Percentiles rank a stretch among this genome's conserved stretches.
Evolutionary conservation across 1,140 invertebrate species (phyloP).

Genomic region (Eupeodes corollae): DNA sequence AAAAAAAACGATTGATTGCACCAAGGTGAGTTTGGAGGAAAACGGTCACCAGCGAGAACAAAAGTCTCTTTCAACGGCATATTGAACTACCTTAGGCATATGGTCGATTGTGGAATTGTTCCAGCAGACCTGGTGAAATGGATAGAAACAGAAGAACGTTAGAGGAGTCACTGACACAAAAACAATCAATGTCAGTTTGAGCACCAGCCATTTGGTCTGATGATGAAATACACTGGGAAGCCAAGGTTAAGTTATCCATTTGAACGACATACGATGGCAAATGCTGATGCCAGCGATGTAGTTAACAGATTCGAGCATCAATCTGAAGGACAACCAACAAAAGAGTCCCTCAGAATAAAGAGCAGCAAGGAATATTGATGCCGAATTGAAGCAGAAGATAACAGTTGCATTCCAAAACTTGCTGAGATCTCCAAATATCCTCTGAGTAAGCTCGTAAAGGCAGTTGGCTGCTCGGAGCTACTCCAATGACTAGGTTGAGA

Average conservation of each 20-base stretch:
- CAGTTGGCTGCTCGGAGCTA: conserved; percentile 53
- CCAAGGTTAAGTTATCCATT: conserved; percentile 81
- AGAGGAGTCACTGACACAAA: conserved; percentile 18
- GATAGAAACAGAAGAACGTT: conserved; percentile 22
- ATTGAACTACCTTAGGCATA: conserved; percentile 44
- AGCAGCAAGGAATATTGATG: conserved; percentile 86
- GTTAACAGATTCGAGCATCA: conserved; percentile 49
- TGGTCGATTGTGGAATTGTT: conserved; percentile 11
- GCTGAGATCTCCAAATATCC: conserved; percentile 53
- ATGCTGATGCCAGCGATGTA: conserved; percentile 15
- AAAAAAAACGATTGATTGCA: conserved; percentile 62
- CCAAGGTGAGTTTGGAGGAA: conserved; percentile 49
- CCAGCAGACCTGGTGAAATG: conserved; percentile 21
- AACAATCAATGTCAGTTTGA: conserved; percentile 15
- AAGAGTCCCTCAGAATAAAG: conserved; percentile 86
- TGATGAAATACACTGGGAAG: conserved; percentile 60
- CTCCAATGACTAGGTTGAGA: conserved; percentile 47
- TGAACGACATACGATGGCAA: conserved; percentile 54
- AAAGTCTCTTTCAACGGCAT: conserved; percentile 44
- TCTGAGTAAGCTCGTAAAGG: conserved; percentile 56
- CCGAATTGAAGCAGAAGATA: conserved; percentile 85
- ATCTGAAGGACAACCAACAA: conserved; percentile 64
- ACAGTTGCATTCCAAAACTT: conserved; percentile 64
- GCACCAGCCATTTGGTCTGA: conserved; percentile 6
- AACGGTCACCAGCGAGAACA: conserved; percentile 33